Evolutionary conservation across 2,113 vertebrate genomes (phyloP).

Genomic region (Mustelus asterias): DNA sequence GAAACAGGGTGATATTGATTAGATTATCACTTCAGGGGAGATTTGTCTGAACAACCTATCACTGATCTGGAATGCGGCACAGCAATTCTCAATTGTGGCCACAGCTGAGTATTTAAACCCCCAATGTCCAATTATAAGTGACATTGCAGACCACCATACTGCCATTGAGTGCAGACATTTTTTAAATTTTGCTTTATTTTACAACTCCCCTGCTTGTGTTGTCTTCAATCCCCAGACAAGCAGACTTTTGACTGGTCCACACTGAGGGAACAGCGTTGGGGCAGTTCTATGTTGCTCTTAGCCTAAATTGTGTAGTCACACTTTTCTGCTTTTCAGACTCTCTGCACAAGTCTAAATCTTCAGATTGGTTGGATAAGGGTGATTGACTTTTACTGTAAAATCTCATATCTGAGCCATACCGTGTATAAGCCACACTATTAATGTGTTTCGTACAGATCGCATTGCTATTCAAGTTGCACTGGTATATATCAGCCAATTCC

Average conservation of each 20-base stretch:
- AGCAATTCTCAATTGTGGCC: not conserved
- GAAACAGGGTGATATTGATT: not conserved
- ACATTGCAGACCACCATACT: not conserved
- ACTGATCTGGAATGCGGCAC: not conserved
- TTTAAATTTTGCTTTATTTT: not conserved
- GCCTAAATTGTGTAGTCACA: not conserved
- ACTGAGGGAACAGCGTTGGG: not conserved
- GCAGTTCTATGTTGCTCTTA: not conserved
- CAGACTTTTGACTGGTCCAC: not conserved
- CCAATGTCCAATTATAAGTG: not conserved
- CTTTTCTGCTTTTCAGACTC: not conserved
- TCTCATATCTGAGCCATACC: not conserved
- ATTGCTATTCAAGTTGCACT: constrained; percentile 14
- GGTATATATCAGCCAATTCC: not conserved
- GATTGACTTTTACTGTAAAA: not conserved
- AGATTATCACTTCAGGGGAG: not conserved
- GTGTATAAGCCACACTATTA: constrained; percentile 21
- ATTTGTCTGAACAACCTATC: not conserved
- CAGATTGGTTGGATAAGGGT: not conserved
- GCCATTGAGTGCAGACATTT: not conserved
- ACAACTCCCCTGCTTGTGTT: not conserved
- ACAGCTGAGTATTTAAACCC: not conserved
- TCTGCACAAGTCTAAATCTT: not conserved
- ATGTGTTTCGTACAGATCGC: not conserved
- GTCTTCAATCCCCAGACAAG: not conserved